phyloP scores from a whole-genome alignment of 2,888 invertebrate species.

The Synanthedon andrenaeformis region DNA sequence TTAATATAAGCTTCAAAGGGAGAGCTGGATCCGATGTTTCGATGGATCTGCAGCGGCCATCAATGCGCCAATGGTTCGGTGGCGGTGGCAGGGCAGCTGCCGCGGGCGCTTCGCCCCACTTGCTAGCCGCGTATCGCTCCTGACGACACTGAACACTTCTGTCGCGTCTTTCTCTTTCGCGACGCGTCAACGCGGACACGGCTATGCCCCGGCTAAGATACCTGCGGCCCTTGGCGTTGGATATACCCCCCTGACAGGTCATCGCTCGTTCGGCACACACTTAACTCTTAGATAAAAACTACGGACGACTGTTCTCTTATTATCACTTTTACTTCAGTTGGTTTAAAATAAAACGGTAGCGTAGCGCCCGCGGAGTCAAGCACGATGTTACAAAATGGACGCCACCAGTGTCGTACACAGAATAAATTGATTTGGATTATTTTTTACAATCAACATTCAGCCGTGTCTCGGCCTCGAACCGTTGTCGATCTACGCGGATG shows the following conservation, averaged over 20 bases:
- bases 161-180: slow-evolving; percentile 20
- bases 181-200: slow-evolving; percentile 20
- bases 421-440: no score
- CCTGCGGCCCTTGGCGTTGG: slow-evolving; percentile 25
- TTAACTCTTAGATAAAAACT: slow-evolving; percentile 13
- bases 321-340: slow-evolving; percentile 20
- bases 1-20: slow-evolving; percentile 74
- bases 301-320: slow-evolving; percentile 35
- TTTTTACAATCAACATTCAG: slow-evolving; percentile 27
- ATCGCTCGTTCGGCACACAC: slow-evolving; percentile 16
- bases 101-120: slow-evolving; percentile 85
- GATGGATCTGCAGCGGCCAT: slow-evolving; percentile 50
- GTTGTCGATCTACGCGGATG: slow-evolving; percentile 61
- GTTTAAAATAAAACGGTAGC: slow-evolving; percentile 12
- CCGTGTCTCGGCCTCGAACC: slow-evolving; percentile 50
- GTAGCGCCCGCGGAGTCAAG: slow-evolving; percentile 35
- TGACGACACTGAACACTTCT: slow-evolving; percentile 21
- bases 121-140: slow-evolving; percentile 77
- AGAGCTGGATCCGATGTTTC: slow-evolving; percentile 65
- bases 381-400: slow-evolving; percentile 15
- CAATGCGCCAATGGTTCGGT: slow-evolving; percentile 80
- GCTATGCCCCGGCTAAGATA: slow-evolving; percentile 32
- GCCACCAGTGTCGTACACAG: slow-evolving; percentile 5
- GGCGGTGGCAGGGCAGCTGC: slow-evolving; percentile 84
- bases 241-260: slow-evolving; percentile 30